Conservation (phyloP, 2,113 vertebrate genomes). For the Bambusicola thoracicus region DNA sequence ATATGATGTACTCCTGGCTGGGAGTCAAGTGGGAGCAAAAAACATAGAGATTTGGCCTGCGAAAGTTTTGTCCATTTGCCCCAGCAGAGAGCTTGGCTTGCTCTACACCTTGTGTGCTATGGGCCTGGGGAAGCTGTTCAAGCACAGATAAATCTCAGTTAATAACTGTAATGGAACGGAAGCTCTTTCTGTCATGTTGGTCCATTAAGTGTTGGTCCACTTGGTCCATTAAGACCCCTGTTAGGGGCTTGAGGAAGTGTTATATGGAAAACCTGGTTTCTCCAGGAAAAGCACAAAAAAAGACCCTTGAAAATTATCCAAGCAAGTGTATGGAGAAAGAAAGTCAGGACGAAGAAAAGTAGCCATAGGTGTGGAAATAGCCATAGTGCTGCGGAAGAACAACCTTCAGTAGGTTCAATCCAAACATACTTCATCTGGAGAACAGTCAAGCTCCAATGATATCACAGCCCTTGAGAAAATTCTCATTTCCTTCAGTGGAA, state of each 20-base stretch:
- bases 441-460: neutral
- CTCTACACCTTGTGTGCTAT: rapidly evolving
- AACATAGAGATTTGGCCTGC: neutral
- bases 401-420: neutral
- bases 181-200: rapidly evolving
- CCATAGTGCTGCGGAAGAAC: neutral
- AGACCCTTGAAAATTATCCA: neutral
- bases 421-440: neutral
- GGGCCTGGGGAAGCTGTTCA: neutral
- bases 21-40: neutral
- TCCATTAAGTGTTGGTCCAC: no score
- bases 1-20: neutral
- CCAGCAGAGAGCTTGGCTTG: neutral
- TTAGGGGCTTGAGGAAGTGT: rapidly evolving
- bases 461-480: neutral
- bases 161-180: neutral
- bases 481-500: neutral
- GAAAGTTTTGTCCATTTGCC: neutral
- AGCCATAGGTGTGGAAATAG: neutral
- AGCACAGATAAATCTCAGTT: neutral
- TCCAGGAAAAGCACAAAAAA: neutral
- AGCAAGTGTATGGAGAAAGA: neutral
- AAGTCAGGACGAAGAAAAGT: neutral
- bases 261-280: neutral
- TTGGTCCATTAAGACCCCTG: neutral